Conservation (phyloP, 2,888 invertebrate species). For the Carabus problematicus region DNA sequence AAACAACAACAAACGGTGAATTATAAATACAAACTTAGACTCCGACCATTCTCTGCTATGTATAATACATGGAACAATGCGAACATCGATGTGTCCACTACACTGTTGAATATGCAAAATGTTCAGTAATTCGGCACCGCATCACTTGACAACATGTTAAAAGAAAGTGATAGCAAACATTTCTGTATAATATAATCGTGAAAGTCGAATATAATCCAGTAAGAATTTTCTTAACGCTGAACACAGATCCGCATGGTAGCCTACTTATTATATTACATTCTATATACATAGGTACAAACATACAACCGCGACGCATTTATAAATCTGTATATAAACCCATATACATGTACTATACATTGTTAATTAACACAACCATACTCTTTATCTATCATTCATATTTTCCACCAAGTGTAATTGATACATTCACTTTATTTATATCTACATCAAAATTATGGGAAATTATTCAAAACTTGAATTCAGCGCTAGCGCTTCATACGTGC, state of each 20-base stretch:
- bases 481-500: background rate
- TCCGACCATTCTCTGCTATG: no score
- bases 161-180: constrained; percentile 51
- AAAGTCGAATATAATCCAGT: constrained; percentile 53
- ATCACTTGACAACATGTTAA: constrained; percentile 43
- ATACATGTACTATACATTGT: no score
- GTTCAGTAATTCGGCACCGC: constrained; percentile 30
- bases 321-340: no score
- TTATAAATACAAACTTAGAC: background rate
- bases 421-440: no score
- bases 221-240: constrained; percentile 51
- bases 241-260: constrained; percentile 52
- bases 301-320: no score
- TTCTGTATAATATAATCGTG: constrained; percentile 49
- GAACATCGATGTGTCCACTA: background rate
- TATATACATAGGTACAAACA: no score
- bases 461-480: constrained; percentile 16
- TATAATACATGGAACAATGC: no score
- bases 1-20: background rate
- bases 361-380: constrained; percentile 3
- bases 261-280: constrained; percentile 47
- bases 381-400: no score
- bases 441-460: no score
- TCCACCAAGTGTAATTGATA: no score
- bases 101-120: background rate